phyloP scores from a whole-genome alignment of 1,140 invertebrate species.

The Drosophila quadrilineata region DNA sequence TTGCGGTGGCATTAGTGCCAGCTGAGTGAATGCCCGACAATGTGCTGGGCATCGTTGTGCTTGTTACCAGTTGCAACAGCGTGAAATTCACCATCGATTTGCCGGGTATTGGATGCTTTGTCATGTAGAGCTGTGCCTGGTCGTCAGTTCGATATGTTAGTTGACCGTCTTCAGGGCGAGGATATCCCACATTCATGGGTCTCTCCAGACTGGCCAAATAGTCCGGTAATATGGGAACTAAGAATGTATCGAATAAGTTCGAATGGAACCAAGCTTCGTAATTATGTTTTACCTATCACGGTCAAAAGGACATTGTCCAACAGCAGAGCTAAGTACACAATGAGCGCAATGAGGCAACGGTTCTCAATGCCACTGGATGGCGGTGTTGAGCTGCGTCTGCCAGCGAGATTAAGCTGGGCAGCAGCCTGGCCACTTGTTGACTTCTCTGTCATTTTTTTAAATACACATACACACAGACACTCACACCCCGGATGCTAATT shows the following conservation, averaged over 20 bases:
- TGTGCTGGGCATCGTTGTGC: slow-evolving; percentile 20
- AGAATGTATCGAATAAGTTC: slow-evolving; percentile 19
- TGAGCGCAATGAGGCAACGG: slow-evolving; percentile 81
- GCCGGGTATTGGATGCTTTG: slow-evolving; percentile 82
- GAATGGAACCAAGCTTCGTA: too few species aligned
- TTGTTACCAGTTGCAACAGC: slow-evolving; percentile 48
- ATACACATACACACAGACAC: slow-evolving; percentile 19
- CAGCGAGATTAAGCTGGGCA: slow-evolving; percentile 50
- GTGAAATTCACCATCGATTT: slow-evolving; percentile 81
- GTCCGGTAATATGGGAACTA: slow-evolving; percentile 93
- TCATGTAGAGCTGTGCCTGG: slow-evolving; percentile 51
- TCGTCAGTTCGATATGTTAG: slow-evolving; percentile 37
- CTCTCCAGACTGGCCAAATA: slow-evolving; percentile 85
- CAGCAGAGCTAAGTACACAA: slow-evolving; percentile 87
- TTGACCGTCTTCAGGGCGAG: slow-evolving; percentile 5
- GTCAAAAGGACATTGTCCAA: slow-evolving; percentile 90
- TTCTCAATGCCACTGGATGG: slow-evolving; percentile 47
- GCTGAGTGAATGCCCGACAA: slow-evolving; percentile 36
- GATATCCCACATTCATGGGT: slow-evolving; percentile 20
- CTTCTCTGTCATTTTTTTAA: slow-evolving; percentile 42
- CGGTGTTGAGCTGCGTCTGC: slow-evolving; percentile 46
- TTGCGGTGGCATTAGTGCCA: slow-evolving; percentile 54
- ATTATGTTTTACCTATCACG: slow-evolving; percentile 88
- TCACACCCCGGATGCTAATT: not conserved
- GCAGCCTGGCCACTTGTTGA: slow-evolving; percentile 45